phyloP scores from a whole-genome alignment of 2,888 invertebrate genomes.

The Biston stratarius region DNA sequence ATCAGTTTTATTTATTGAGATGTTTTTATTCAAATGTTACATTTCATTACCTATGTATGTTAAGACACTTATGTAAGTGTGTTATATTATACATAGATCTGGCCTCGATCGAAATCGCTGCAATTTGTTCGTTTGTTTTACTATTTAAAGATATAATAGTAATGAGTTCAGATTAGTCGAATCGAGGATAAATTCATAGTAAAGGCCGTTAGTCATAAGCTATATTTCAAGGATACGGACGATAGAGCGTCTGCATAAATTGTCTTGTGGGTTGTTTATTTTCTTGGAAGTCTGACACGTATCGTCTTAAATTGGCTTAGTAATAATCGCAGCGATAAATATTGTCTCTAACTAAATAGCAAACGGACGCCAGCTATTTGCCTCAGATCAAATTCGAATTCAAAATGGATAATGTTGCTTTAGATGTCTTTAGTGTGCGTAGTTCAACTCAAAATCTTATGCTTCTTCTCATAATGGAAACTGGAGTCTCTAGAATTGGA shows the following conservation, averaged over 20 bases:
- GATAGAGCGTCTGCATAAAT: slow-evolving; percentile 56
- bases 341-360: slow-evolving; percentile 27
- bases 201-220: slow-evolving; percentile 64
- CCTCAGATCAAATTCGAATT: slow-evolving; percentile 4
- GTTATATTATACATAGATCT: too few relatives aligned
- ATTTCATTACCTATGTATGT: too few relatives aligned
- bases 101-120: too few relatives aligned
- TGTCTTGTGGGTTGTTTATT: slow-evolving; percentile 53
- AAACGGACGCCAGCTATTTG: slow-evolving; percentile 7
- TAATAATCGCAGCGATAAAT: slow-evolving; percentile 30
- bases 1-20: not conserved
- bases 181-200: slow-evolving; percentile 63
- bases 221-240: slow-evolving; percentile 64
- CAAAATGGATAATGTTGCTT: not conserved
- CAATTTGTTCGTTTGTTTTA: not conserved
- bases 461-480: too few relatives aligned
- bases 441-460: too few relatives aligned
- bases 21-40: too few relatives aligned
- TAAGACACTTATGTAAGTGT: not conserved
- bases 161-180: slow-evolving; percentile 44
- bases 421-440: not conserved
- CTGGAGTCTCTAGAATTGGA: too few relatives aligned
- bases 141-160: not conserved
- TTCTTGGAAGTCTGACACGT: slow-evolving; percentile 60
- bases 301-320: slow-evolving; percentile 37